These are phyloP conservation scores for Blera fallax DNA, from an alignment of 2,888 invertebrate species.

Conservation along the genomic window DNA sequence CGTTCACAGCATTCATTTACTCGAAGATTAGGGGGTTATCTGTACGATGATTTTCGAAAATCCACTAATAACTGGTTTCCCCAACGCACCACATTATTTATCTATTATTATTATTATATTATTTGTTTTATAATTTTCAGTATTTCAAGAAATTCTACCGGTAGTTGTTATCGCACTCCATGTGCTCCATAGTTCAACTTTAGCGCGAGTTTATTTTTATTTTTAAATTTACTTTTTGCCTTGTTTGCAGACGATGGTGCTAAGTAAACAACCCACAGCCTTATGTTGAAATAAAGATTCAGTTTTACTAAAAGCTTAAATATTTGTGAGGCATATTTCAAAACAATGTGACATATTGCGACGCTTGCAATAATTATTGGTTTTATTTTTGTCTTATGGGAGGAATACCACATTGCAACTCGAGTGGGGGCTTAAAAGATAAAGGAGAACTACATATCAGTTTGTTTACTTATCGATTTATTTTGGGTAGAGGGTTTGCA, in stretches of 20 bases:
- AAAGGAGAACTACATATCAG: background rate
- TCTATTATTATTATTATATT: background rate
- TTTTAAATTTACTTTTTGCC: background rate
- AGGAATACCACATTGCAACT: background rate
- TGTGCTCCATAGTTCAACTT: constrained; percentile 3
- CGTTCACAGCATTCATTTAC: constrained; percentile 17
- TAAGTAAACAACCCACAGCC: background rate
- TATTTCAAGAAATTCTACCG: background rate
- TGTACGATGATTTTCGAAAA: background rate
- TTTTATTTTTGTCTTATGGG: background rate
- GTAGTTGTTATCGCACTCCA: constrained; percentile 5
- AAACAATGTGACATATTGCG: background rate
- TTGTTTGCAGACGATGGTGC: background rate
- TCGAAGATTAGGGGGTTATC: constrained; percentile 53
- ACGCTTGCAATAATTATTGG: background rate
- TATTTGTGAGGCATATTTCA: background rate
- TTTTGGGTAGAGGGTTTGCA: background rate
- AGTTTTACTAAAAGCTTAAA: background rate
- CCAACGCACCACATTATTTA: background rate
- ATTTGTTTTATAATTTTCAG: background rate
- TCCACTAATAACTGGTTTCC: constrained; percentile 17
- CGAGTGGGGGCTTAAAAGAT: background rate
- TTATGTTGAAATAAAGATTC: background rate
- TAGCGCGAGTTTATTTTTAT: background rate
- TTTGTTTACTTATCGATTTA: background rate